Evolutionary conservation across 1,140 invertebrate genomes (phyloP).

Genomic region (Lepeophtheirus salmonis): DNA sequence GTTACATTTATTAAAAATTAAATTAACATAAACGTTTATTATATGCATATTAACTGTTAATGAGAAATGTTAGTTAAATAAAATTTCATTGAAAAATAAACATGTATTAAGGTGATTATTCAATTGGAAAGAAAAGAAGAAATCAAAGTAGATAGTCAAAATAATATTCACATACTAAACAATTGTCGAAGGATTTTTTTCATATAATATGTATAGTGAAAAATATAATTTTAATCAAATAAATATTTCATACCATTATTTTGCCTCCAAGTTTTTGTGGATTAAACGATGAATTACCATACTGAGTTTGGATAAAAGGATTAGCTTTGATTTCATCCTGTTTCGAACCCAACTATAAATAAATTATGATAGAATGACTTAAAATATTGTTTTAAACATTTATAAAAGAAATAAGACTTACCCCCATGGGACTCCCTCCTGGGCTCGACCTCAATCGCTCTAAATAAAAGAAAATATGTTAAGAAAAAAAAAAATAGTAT

Average conservation of each 20-base stretch:
- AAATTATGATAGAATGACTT: background rate
- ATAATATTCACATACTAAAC: no score
- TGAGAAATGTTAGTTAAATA: no score
- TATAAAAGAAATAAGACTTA: slow-evolving; percentile 3
- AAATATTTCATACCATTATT: slow-evolving; percentile 5
- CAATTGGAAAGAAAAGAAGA: no score
- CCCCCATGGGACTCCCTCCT: slow-evolving; percentile 1
- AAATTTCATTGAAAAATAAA: no score
- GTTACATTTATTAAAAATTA: no score
- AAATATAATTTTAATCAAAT: no score
- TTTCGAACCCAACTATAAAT: background rate
- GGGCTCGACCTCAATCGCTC: slow-evolving; percentile 3
- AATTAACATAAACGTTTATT: no score
- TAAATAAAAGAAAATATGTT: slow-evolving; percentile 1
- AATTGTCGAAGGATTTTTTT: no score
- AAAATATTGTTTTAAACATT: background rate
- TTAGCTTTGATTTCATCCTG: slow-evolving; percentile 15
- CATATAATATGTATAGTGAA: background rate
- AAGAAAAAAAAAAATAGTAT: no score
- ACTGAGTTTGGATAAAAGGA: slow-evolving; percentile 9
- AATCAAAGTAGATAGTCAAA: no score
- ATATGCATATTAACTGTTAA: no score
- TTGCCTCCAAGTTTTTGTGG: slow-evolving; percentile 13
- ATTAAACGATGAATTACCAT: slow-evolving; percentile 13
- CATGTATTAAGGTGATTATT: no score